phyloP scores from a whole-genome alignment of 2,888 invertebrate species.

The Parnassius smintheus region DNA sequence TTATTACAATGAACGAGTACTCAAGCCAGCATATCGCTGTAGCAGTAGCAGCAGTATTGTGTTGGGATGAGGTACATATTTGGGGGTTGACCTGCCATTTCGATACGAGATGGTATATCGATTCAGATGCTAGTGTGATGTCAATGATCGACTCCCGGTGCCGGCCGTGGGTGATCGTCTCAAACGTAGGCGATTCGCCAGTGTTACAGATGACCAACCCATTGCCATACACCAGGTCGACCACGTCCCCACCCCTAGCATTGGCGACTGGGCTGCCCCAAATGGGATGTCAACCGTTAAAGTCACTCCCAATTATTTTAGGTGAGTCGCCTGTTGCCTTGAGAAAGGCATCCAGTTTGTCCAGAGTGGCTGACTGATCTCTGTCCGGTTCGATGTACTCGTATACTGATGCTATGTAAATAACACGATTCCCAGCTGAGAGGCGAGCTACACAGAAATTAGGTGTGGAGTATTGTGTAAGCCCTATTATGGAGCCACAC shows the following conservation, averaged over 20 bases:
- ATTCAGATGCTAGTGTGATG: too few relatives aligned
- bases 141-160: too few relatives aligned
- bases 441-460: constrained; percentile 21
- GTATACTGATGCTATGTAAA: constrained; percentile 26
- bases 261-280: constrained; percentile 25
- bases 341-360: constrained; percentile 15
- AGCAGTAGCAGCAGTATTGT: too few relatives aligned
- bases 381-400: constrained; percentile 26
- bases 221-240: constrained; percentile 14
- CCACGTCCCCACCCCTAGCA: constrained; percentile 9
- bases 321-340: not conserved
- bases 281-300: constrained; percentile 30
- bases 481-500: too few relatives aligned
- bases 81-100: too few relatives aligned
- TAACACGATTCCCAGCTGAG: not conserved
- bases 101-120: too few relatives aligned
- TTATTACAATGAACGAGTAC: too few relatives aligned
- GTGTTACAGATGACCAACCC: constrained; percentile 22
- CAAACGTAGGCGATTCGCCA: constrained; percentile 29
- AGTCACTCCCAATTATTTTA: constrained; percentile 26
- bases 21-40: too few relatives aligned
- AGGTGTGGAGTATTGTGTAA: constrained; percentile 18
- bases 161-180: constrained; percentile 17
- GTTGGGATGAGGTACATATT: too few relatives aligned
- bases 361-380: constrained; percentile 17